A percentile compares a stretch with the other conserved stretches of the same genome.
Evolutionary conservation across 2,888 invertebrate species (phyloP).

Genomic region (Agriopis aurantiaria): DNA sequence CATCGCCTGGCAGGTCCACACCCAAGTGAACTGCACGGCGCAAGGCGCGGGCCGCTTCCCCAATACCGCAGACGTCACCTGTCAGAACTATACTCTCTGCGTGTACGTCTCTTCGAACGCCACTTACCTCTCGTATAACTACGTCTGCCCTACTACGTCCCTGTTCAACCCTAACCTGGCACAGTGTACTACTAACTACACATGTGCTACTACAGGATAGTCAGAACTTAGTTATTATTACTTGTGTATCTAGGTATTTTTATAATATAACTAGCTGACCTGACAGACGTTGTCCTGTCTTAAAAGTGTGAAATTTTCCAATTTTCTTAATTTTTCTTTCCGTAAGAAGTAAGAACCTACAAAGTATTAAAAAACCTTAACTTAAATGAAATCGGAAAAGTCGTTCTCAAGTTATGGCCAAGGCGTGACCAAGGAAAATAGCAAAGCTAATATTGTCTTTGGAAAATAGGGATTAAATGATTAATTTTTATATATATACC

Average conservation of each 20-base stretch:
- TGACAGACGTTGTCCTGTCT: too few species aligned
- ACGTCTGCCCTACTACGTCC: conserved; percentile 51
- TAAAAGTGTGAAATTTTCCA: too few species aligned
- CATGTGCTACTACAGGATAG: conserved; percentile 53
- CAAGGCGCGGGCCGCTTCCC: conserved; percentile 62
- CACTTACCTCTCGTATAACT: conserved; percentile 64
- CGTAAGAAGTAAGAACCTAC: too few species aligned
- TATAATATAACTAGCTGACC: too few species aligned
- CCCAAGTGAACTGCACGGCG: conserved; percentile 64
- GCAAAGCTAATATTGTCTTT: too few species aligned
- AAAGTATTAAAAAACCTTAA: too few species aligned
- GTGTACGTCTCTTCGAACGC: conserved; percentile 52
- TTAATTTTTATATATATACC: too few species aligned
- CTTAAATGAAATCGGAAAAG: too few species aligned
- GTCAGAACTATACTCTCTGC: conserved; percentile 76
- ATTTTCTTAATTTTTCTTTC: too few species aligned
- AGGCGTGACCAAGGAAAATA: too few species aligned
- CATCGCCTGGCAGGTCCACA: conserved; percentile 56
- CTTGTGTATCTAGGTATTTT: not conserved
- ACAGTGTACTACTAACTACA: conserved; percentile 67
- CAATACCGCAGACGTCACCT: conserved; percentile 69
- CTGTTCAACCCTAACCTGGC: conserved; percentile 68
- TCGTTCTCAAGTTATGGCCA: too few species aligned
- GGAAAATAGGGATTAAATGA: too few species aligned
- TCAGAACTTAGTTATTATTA: not conserved